Conservation (phyloP, 2,113 vertebrate genomes). For the Lathamus discolor region DNA sequence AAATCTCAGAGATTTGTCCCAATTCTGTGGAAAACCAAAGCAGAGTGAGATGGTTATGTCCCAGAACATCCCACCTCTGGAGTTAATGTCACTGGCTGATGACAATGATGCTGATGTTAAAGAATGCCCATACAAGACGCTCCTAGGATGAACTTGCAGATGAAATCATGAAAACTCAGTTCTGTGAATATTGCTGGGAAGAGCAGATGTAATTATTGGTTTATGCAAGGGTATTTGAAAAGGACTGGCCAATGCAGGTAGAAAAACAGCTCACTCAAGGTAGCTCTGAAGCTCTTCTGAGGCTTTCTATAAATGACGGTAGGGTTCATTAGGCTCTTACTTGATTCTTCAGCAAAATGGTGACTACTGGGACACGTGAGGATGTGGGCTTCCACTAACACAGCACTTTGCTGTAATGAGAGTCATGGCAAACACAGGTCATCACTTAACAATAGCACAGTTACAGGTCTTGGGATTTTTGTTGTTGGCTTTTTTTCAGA, state of each 20-base stretch:
- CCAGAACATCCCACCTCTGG: accelerated
- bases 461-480: not conserved
- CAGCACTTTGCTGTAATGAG: not conserved
- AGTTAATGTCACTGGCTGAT: not conserved
- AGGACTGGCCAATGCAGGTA: not conserved
- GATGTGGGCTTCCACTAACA: not conserved
- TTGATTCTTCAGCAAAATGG: not conserved
- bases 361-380: accelerated
- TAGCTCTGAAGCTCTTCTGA: not conserved
- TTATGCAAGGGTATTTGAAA: not conserved
- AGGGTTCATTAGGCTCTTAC: not conserved
- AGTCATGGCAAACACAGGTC: not conserved
- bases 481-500: not conserved
- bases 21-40: not conserved
- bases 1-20: not conserved
- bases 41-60: not conserved
- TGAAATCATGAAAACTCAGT: not conserved
- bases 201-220: not conserved
- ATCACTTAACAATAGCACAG: not conserved
- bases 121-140: not conserved
- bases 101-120: not conserved
- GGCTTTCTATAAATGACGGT: not conserved
- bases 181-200: not conserved
- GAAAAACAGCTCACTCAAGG: not conserved
- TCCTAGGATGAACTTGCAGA: not conserved